Percentiles rank a stretch among this genome's conserved stretches.
Conservation (phyloP, 2,888 invertebrate species). For the Platynereis dumerilii region DNA sequence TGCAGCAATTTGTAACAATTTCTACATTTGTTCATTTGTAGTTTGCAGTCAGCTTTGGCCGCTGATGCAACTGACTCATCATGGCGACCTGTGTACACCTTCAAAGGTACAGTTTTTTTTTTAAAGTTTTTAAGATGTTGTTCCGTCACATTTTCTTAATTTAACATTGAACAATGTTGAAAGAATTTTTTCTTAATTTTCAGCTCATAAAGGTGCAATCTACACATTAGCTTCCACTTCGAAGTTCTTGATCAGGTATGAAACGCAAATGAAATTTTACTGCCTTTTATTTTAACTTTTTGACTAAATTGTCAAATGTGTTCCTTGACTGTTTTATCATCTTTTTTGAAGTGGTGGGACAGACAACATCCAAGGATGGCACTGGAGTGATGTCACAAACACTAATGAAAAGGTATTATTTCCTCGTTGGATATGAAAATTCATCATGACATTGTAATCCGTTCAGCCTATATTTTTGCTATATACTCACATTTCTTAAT, state of each 20-base stretch:
- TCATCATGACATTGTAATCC: neutral
- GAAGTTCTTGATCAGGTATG: conserved; percentile 70
- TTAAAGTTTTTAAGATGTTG: neutral
- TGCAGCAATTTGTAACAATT: too few relatives aligned
- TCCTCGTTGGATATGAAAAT: neutral
- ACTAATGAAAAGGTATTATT: conserved; percentile 3
- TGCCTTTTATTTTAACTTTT: neutral
- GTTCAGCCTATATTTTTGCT: conserved; percentile 7
- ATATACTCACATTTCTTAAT: neutral
- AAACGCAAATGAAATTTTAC: neutral
- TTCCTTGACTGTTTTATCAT: neutral
- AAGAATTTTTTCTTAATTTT: conserved; percentile 3
- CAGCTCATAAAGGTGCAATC: conserved; percentile 66
- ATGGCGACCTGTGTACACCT: conserved; percentile 54
- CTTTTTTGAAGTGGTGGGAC: conserved; percentile 71
- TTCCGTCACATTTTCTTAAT: too few relatives aligned
- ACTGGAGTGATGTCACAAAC: conserved; percentile 73
- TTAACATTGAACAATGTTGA: neutral
- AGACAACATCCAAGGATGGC: conserved; percentile 79
- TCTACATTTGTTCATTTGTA: conserved; percentile 35
- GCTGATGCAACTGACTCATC: conserved; percentile 52
- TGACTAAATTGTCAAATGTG: neutral
- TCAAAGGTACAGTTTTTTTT: conserved; percentile 36
- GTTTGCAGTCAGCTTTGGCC: conserved; percentile 50
- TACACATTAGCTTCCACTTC: conserved; percentile 74